Percentiles rank a stretch among this genome's conserved stretches.
Evolutionary conservation across 1,140 invertebrate species (phyloP).

Genomic region (Phymorhynchus buccinoides): DNA sequence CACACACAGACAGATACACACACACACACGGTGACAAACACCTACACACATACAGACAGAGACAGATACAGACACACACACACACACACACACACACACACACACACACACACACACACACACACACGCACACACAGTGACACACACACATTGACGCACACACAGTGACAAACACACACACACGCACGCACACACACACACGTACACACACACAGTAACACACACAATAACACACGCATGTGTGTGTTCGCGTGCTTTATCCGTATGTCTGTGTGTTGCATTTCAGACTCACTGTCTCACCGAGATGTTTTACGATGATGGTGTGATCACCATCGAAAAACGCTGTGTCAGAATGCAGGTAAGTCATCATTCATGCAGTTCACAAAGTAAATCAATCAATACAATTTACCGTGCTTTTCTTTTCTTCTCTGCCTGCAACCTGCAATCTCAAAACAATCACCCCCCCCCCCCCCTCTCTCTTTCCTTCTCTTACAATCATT

Average conservation of each 20-base stretch:
- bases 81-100: constrained; percentile 17
- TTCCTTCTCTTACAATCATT: background rate
- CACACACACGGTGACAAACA: no score
- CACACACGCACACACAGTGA: background rate
- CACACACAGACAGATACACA: background rate
- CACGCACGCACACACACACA: no score
- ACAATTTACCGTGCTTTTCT: no score
- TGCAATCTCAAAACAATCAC: background rate
- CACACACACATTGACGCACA: background rate
- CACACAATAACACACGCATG: background rate
- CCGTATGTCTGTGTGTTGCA: background rate
- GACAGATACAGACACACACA: background rate
- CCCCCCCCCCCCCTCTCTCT: background rate
- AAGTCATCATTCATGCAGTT: no score
- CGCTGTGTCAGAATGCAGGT: constrained; percentile 28
- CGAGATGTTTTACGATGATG: constrained; percentile 25
- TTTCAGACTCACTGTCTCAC: constrained; percentile 29
- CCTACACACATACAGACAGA: background rate
- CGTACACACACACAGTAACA: no score
- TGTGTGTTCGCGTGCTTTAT: background rate
- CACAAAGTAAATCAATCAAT: no score
- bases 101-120: constrained; percentile 12
- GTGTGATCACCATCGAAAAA: constrained; percentile 18
- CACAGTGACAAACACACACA: no score
- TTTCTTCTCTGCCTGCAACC: background rate